These are phyloP conservation scores for Drosophila sordidapex DNA, from an alignment of 2,888 invertebrate genomes.

Conservation along the genomic window DNA sequence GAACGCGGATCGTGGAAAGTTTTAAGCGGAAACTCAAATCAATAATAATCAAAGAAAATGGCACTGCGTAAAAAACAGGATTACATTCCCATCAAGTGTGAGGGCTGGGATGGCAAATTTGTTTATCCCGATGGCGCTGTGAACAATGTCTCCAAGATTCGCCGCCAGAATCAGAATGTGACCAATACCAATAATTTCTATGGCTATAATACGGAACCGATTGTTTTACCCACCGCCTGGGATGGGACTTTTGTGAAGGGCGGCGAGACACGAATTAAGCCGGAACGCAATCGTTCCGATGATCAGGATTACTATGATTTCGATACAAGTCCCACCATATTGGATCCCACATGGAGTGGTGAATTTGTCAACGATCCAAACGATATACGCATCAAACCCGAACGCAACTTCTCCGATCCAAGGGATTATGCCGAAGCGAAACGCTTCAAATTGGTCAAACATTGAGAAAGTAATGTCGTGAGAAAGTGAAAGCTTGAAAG, in stretches of 20 bases:
- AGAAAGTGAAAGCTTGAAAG: constrained; percentile 16
- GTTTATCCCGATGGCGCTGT: constrained; percentile 77
- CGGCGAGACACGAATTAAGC: constrained; percentile 77
- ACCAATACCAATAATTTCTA: constrained; percentile 84
- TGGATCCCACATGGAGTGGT: constrained; percentile 83
- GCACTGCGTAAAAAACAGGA: constrained; percentile 80
- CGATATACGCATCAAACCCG: constrained; percentile 83
- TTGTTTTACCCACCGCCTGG: constrained; percentile 82
- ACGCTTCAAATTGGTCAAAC: constrained; percentile 76
- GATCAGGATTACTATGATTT: constrained; percentile 82
- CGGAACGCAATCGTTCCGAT: constrained; percentile 83
- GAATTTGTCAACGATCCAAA: constrained; percentile 83
- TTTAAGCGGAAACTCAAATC: constrained; percentile 10
- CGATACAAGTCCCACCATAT: constrained; percentile 76
- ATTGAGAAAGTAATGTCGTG: constrained; percentile 33
- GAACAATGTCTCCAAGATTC: constrained; percentile 82
- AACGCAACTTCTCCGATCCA: constrained; percentile 83
- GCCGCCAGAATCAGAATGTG: constrained; percentile 82
- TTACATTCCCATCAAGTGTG: constrained; percentile 84
- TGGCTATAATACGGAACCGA: constrained; percentile 81
- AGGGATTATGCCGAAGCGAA: constrained; percentile 83
- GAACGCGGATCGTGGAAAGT: constrained; percentile 41
- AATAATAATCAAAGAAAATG: constrained; percentile 61
- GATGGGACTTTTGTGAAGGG: constrained; percentile 83
- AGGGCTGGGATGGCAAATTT: constrained; percentile 85